Percentiles rank a stretch among this genome's conserved stretches.
Conservation (phyloP, 2,797 vertebrate genomes). For the Thamnophis elegans region DNA sequence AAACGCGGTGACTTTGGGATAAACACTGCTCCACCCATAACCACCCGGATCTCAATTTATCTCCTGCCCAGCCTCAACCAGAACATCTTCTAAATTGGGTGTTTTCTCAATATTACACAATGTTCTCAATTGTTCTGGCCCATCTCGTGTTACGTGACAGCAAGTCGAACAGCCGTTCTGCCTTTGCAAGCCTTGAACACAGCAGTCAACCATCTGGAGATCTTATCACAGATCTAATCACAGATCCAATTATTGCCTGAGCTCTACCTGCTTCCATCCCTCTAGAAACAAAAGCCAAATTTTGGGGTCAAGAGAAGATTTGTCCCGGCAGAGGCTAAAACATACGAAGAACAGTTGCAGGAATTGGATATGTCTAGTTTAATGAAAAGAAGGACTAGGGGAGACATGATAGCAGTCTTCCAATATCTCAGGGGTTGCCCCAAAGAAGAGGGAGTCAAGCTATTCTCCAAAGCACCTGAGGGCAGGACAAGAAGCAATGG, state of each 20-base stretch:
- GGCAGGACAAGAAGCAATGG: too few species aligned
- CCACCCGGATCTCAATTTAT: not conserved
- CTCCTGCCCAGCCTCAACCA: not conserved
- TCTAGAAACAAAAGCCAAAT: not conserved
- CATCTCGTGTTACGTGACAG: not conserved
- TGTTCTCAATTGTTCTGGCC: not conserved
- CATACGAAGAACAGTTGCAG: not conserved
- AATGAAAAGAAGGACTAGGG: not conserved
- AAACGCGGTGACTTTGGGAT: not conserved
- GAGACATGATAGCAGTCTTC: not conserved
- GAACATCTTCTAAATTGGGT: not conserved
- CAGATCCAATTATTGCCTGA: not conserved
- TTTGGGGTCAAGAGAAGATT: not conserved
- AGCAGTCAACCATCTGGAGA: not conserved
- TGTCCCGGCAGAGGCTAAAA: not conserved
- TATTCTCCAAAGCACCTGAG: too few species aligned
- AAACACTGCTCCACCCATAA: not conserved
- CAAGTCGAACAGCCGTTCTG: not conserved
- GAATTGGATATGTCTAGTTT: not conserved
- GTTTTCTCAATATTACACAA: not conserved
- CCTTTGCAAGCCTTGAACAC: not conserved
- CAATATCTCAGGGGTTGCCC: accelerated
- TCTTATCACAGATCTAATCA: not conserved
- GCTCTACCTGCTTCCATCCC: not conserved
- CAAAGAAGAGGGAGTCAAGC: too few species aligned